Percentiles rank a stretch among this genome's conserved stretches.
phyloP scores from a whole-genome alignment of 1,140 invertebrate species.

The Drosophila mayri region DNA sequence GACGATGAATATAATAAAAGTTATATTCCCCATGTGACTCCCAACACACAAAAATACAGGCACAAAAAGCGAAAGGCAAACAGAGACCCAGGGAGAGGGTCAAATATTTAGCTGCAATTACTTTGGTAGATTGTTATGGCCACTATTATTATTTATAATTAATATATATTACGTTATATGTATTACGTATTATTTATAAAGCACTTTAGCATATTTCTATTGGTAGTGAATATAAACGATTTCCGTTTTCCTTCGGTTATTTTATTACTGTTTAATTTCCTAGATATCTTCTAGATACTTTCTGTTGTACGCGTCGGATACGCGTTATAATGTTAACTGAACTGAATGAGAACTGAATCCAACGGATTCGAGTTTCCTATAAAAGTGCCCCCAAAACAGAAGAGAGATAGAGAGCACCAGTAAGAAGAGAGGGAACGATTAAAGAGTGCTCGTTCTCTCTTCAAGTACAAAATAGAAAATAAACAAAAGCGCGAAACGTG shows the following conservation, averaged over 20 bases:
- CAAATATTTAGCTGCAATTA: slow-evolving; percentile 42
- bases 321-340: slow-evolving; percentile 81
- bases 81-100: slow-evolving; percentile 2
- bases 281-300: slow-evolving; percentile 33
- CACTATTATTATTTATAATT: slow-evolving; percentile 30
- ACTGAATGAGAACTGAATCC: slow-evolving; percentile 52
- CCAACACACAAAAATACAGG: slow-evolving; percentile 14
- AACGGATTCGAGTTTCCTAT: slow-evolving; percentile 64
- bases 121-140: slow-evolving; percentile 29
- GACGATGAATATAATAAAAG: background rate
- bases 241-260: slow-evolving; percentile 12
- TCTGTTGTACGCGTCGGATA: slow-evolving; percentile 47
- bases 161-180: slow-evolving; percentile 9
- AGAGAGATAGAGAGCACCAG: slow-evolving; percentile 21
- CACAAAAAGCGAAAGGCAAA: slow-evolving; percentile 52
- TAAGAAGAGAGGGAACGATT: slow-evolving; percentile 8
- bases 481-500: slow-evolving; percentile 74
- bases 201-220: slow-evolving; percentile 24
- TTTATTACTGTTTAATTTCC: slow-evolving; percentile 27
- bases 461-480: slow-evolving; percentile 50
- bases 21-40: slow-evolving; percentile 36
- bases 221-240: slow-evolving; percentile 51
- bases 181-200: slow-evolving; percentile 61
- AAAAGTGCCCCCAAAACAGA: slow-evolving; percentile 39
- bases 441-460: slow-evolving; percentile 6